These are phyloP conservation scores for Diphyllodes magnificus DNA, from an alignment of 2,113 vertebrate species.

Conservation along the genomic window DNA sequence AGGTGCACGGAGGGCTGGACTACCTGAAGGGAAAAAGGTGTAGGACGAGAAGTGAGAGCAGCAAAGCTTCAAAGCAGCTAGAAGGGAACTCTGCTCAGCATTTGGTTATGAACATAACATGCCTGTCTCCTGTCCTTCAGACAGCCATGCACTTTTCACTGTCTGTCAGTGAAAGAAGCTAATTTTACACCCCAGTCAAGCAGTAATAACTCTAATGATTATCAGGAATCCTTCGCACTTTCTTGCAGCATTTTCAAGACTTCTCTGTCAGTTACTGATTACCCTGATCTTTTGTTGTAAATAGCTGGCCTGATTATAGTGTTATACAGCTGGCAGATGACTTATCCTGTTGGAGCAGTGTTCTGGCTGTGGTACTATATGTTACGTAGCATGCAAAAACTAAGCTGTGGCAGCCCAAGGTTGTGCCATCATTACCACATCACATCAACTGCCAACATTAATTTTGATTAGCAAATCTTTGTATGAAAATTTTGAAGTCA, in stretches of 20 bases:
- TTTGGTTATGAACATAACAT: neutral
- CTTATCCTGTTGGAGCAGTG: neutral
- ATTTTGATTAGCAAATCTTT: neutral
- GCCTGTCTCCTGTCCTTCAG: neutral
- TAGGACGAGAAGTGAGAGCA: neutral
- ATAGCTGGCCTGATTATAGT: neutral
- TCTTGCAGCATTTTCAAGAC: neutral
- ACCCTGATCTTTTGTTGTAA: neutral
- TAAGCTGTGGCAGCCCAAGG: neutral
- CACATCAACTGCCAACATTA: neutral
- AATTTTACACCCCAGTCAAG: neutral
- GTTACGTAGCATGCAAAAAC: neutral
- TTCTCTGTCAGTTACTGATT: neutral
- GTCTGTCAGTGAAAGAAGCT: neutral
- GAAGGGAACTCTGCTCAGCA: neutral
- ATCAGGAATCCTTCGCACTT: neutral
- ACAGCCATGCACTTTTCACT: neutral
- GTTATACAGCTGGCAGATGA: neutral
- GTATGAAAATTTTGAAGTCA: neutral
- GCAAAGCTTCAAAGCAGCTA: neutral
- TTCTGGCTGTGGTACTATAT: neutral
- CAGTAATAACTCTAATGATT: neutral
- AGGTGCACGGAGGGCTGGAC: neutral
- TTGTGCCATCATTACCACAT: neutral
- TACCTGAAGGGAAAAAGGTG: neutral